Conservation (phyloP, 2,888 invertebrate genomes). For the Synanthedon vespiformis region DNA sequence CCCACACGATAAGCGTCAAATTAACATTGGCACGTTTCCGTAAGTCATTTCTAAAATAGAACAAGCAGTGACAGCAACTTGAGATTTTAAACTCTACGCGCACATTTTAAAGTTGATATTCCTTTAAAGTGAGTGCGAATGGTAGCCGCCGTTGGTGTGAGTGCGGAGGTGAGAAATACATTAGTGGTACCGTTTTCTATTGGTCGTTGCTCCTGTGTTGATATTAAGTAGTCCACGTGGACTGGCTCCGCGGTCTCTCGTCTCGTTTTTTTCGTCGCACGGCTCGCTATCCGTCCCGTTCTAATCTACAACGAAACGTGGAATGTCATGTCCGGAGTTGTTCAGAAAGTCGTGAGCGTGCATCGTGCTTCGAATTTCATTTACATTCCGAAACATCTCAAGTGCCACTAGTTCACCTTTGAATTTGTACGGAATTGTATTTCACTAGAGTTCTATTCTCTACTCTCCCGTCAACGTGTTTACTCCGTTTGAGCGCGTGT, state of each 20-base stretch:
- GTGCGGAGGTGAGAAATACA: slow-evolving; percentile 73
- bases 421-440: slow-evolving; percentile 8
- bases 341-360: slow-evolving; percentile 71
- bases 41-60: slow-evolving; percentile 52
- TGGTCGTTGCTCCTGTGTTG: slow-evolving; percentile 70
- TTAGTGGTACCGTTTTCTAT: slow-evolving; percentile 71
- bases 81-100: slow-evolving; percentile 44
- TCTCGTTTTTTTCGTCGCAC: slow-evolving; percentile 65
- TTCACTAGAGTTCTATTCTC: slow-evolving; percentile 25
- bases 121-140: slow-evolving; percentile 44
- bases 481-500: slow-evolving; percentile 21
- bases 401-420: slow-evolving; percentile 17
- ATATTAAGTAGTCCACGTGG: slow-evolving; percentile 71
- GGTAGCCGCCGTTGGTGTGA: slow-evolving; percentile 59
- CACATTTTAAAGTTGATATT: slow-evolving; percentile 42
- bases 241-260: slow-evolving; percentile 60
- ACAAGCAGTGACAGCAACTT: slow-evolving; percentile 24
- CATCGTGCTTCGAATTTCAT: slow-evolving; percentile 63
- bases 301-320: slow-evolving; percentile 70
- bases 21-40: slow-evolving; percentile 31
- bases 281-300: slow-evolving; percentile 63
- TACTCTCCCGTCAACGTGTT: slow-evolving; percentile 8
- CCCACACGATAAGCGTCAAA: slow-evolving; percentile 31
- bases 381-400: slow-evolving; percentile 36
- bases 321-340: slow-evolving; percentile 71